Conservation (phyloP, 2,888 invertebrate species). For the Anticlea derivata region DNA sequence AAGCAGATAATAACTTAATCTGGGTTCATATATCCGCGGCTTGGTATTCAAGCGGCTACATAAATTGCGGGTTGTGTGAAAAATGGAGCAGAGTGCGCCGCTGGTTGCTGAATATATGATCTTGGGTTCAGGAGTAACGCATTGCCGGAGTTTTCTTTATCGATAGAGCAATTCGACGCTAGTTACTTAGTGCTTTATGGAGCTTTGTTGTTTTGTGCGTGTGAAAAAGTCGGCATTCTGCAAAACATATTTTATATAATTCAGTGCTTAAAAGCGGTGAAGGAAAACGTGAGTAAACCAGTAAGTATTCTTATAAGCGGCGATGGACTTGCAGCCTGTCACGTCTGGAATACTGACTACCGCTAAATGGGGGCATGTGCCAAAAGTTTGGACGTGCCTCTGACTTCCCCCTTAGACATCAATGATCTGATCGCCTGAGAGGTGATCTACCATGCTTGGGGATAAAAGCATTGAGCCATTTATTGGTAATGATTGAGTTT, state of each 20-base stretch:
- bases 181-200: slow-evolving; percentile 22
- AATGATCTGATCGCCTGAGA: no score
- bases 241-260: no score
- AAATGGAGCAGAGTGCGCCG: slow-evolving; percentile 55
- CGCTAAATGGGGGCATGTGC: no score
- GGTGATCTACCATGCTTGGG: no score
- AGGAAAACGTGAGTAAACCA: no score
- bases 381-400: no score
- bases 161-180: slow-evolving; percentile 23
- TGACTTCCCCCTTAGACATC: no score
- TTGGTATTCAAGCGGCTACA: slow-evolving; percentile 53
- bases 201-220: slow-evolving; percentile 5
- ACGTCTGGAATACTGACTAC: no score
- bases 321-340: no score
- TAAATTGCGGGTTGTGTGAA: slow-evolving; percentile 67
- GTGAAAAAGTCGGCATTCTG: not conserved
- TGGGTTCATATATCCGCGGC: slow-evolving; percentile 58
- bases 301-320: no score
- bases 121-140: slow-evolving; percentile 52
- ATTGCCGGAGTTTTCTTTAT: slow-evolving; percentile 26
- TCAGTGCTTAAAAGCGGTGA: no score
- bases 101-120: slow-evolving; percentile 49
- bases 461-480: no score
- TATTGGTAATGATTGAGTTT: not conserved
- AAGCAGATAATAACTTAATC: slow-evolving; percentile 64